Evolutionary conservation across 2,888 invertebrate species (phyloP), one percentile per base, ranked within the genome.

Genomic region (Pimpla rufipes): DNA sequence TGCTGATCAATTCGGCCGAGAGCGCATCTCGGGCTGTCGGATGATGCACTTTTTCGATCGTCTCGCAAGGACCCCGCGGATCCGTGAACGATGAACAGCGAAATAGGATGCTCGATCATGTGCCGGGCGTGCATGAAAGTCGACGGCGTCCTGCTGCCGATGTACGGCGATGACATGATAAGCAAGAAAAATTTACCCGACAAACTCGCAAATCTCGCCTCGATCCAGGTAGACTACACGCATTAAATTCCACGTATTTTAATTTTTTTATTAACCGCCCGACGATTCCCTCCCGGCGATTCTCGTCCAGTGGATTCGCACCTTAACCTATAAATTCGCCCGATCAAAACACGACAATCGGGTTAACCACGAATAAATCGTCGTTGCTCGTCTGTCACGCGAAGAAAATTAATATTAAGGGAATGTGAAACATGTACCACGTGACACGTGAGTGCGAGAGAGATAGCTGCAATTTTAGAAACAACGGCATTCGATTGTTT

Each of bases 51-150:
- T 40, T 62, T 62, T 62, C 18, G 7, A 3, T 62, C 18, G 11
- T 37, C 8, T 3, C 23, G 10, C n/a, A 40, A 37, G 37, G 62
- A 29, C 29, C 16, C 37, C 10, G 10, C 35, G 6, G 57, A 35
- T 1, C n/a, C 18, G 21, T 10, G 10, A 40, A 74, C 42, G 55
- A 81, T 80, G 80, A 79, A 85, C 52, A 74, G 89, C 88, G 90
- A 90, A 84, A 79, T 90, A 85, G 89, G 88, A 23, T 88, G 80
- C 78, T 88, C 87, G 7, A 89, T 91, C 7, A 92, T 92, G 88
- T 93, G 93, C 82, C 92, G 93, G 7, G 92, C 90, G 1, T 93
- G 93, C 70, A 93, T 93, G 93, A 90, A 90, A 87, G 89, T 89
- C 10, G 91, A 91, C 52, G 90, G 92, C 42, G 86, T 87, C 21